Evolutionary conservation across 1,140 invertebrate species (phyloP).

Genomic region (Heliconius eleuchia): DNA sequence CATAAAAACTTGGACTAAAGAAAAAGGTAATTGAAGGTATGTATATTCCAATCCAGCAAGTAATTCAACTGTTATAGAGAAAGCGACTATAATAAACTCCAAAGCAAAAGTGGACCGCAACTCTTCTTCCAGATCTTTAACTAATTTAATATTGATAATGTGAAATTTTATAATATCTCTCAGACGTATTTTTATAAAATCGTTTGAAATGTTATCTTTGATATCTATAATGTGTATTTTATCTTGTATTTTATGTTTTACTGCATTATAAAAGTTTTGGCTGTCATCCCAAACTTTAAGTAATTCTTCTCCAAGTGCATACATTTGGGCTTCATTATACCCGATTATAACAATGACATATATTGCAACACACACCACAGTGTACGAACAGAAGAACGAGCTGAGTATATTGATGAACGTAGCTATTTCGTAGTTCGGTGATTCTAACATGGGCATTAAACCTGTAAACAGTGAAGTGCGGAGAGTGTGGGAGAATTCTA

Average conservation of each 20-base stretch:
- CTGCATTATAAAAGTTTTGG: conserved; percentile 31
- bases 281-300: conserved; percentile 46
- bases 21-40: conserved; percentile 50
- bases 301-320: conserved; percentile 48
- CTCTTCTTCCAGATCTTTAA: conserved; percentile 38
- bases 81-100: conserved; percentile 33
- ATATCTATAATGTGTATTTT: conserved; percentile 1
- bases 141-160: conserved; percentile 40
- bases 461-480: conserved; percentile 33
- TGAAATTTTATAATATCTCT: conserved; percentile 47
- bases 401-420: conserved; percentile 14
- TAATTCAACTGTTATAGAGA: conserved; percentile 47
- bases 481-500: too few relatives aligned
- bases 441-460: conserved; percentile 37
- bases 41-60: conserved; percentile 52
- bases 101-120: conserved; percentile 36
- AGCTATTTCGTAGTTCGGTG: conserved; percentile 48
- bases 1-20: conserved; percentile 49
- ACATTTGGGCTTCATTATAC: conserved; percentile 53
- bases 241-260: conserved; percentile 19
- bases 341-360: conserved; percentile 47
- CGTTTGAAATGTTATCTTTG: conserved; percentile 41
- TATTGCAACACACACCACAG: conserved; percentile 37
- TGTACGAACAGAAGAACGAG: conserved; percentile 31
- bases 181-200: conserved; percentile 43